Percentiles rank a stretch among this genome's conserved stretches.
phyloP scores from a whole-genome alignment of 2,797 vertebrate species.

The Cetoscarus ocellatus region DNA sequence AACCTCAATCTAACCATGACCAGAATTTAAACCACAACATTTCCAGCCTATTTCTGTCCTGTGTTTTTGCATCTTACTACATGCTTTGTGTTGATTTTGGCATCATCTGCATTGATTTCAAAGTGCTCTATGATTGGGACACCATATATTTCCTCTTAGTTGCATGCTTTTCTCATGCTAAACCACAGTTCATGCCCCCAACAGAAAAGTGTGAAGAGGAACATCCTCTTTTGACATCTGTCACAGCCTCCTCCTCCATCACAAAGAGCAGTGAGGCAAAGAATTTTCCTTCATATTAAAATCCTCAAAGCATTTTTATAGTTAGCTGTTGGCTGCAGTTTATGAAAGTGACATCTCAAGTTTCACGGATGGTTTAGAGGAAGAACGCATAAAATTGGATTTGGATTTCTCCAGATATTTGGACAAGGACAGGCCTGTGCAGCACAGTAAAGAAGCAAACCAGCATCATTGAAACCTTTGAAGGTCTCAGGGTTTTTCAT shows the following conservation, averaged over 20 bases:
- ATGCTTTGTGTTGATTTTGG: slow-evolving; percentile 1
- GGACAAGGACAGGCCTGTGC: slow-evolving; percentile 21
- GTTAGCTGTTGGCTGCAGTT: slow-evolving; percentile 50
- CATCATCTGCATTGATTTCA: background rate
- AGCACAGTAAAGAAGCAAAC: slow-evolving; percentile 2
- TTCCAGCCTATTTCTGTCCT: too few species aligned
- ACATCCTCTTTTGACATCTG: slow-evolving; percentile 30
- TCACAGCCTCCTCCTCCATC: slow-evolving; percentile 8
- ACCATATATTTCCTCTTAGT: background rate
- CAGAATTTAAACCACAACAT: background rate
- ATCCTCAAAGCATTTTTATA: slow-evolving; percentile 16
- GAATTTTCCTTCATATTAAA: background rate
- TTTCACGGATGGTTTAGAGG: slow-evolving; percentile 64
- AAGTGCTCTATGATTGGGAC: background rate
- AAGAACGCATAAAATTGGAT: slow-evolving; percentile 66
- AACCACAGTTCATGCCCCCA: background rate
- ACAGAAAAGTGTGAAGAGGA: slow-evolving; percentile 16
- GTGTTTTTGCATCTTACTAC: background rate
- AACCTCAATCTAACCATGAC: background rate
- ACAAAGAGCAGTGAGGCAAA: slow-evolving; percentile 13
- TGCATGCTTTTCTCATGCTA: background rate
- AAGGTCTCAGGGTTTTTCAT: slow-evolving; percentile 21
- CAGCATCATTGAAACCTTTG: slow-evolving; percentile 17
- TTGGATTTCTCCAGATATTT: slow-evolving; percentile 58
- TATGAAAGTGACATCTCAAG: slow-evolving; percentile 64